These are phyloP conservation scores for Aphelenchoides bicaudatus DNA, from an alignment of 2,888 invertebrate species.

Conservation along the genomic window DNA sequence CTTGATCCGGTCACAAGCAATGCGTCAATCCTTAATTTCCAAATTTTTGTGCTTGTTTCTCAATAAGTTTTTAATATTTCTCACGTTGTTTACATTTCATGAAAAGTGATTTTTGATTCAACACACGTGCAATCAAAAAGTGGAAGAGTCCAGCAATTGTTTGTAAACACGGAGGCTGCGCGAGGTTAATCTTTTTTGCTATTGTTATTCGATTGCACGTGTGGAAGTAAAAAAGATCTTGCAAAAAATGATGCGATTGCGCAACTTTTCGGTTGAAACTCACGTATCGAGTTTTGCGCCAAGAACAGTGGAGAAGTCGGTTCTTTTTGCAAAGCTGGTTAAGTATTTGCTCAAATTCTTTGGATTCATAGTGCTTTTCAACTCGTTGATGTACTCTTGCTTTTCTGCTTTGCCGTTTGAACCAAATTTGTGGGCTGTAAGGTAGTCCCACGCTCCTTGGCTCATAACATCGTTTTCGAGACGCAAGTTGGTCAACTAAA, in stretches of 20 bases:
- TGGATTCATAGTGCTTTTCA: slow-evolving; percentile 55
- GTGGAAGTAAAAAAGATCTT: neutral
- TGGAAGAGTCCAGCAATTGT: no score
- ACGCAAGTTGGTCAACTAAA: slow-evolving; percentile 71
- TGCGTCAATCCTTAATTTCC: slow-evolving; percentile 68
- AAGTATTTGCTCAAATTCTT: slow-evolving; percentile 54
- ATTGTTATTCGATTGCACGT: no score
- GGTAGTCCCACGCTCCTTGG: slow-evolving; percentile 80
- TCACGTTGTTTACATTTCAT: neutral
- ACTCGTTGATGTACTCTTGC: slow-evolving; percentile 44
- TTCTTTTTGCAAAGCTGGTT: slow-evolving; percentile 51
- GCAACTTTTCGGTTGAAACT: no score
- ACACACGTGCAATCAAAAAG: no score
- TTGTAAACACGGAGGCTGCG: no score
- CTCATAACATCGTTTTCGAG: slow-evolving; percentile 74
- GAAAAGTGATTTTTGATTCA: no score
- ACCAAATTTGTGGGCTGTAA: slow-evolving; percentile 84
- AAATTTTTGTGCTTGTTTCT: slow-evolving; percentile 1
- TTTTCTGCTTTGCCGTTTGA: slow-evolving; percentile 65
- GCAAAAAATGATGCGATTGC: neutral
- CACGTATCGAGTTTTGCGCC: slow-evolving; percentile 58
- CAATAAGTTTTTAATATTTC: neutral
- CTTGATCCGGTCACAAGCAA: slow-evolving; percentile 77
- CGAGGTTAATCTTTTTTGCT: no score
- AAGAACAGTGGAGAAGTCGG: slow-evolving; percentile 50